Evolutionary conservation across 2,797 vertebrate species (phyloP).

Genomic region (Sitta carolinensis): DNA sequence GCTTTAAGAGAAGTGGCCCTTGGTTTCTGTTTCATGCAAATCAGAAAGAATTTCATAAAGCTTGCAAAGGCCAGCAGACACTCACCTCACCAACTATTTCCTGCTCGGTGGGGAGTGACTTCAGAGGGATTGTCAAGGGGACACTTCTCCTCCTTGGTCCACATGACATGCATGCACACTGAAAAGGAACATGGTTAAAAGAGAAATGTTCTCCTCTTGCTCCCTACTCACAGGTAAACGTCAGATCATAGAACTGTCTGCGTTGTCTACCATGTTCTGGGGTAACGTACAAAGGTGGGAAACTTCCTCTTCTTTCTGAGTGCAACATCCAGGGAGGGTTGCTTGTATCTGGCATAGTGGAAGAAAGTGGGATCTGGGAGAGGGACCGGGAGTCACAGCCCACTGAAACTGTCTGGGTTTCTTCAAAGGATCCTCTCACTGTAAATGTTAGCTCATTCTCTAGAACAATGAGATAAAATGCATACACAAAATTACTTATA

Average conservation of each 20-base stretch:
- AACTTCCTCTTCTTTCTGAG: slow-evolving; percentile 49
- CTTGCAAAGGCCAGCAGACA: not conserved
- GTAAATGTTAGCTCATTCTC: slow-evolving; percentile 73
- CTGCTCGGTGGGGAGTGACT: not conserved
- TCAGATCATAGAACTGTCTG: not conserved
- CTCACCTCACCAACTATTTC: slow-evolving; percentile 61
- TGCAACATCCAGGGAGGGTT: slow-evolving; percentile 57
- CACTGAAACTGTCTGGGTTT: slow-evolving; percentile 58
- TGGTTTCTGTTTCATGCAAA: not conserved
- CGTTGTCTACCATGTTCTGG: not conserved
- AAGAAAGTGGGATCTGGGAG: slow-evolving; percentile 62
- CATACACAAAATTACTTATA: not conserved
- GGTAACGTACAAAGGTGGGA: slow-evolving; percentile 55
- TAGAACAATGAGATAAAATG: slow-evolving; percentile 44
- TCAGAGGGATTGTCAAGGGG: slow-evolving; percentile 45
- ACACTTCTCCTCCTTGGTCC: not conserved
- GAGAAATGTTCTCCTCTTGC: not conserved
- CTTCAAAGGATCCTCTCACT: slow-evolving; percentile 82
- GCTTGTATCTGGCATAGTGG: slow-evolving; percentile 79
- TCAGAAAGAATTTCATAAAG: not conserved
- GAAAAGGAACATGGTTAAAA: slow-evolving; percentile 28
- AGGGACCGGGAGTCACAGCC: not conserved
- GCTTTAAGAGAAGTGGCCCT: not conserved
- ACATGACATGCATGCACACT: slow-evolving; percentile 38
- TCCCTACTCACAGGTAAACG: not conserved